phyloP scores from a whole-genome alignment of 2,797 vertebrate genomes.

The Hoplostethus atlanticus region DNA sequence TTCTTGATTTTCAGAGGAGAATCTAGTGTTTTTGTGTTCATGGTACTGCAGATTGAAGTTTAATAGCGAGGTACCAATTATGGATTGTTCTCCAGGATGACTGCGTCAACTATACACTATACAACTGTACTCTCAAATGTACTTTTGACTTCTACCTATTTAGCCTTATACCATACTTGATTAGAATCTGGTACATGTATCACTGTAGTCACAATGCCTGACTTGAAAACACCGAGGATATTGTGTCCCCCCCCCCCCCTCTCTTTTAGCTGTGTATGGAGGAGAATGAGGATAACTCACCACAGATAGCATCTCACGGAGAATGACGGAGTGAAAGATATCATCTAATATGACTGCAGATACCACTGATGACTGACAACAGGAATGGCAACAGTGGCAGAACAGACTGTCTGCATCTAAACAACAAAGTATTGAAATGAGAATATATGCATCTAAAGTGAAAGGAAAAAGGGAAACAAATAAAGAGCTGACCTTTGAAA shows the following conservation, averaged over 20 bases:
- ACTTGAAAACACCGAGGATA: constrained; percentile 7
- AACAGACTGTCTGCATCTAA: background rate
- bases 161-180: constrained; percentile 15
- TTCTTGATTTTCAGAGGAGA: background rate
- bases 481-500: constrained; percentile 3
- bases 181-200: constrained; percentile 22
- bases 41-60: background rate
- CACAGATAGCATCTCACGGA: constrained; percentile 51
- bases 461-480: constrained; percentile 14
- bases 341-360: constrained; percentile 50
- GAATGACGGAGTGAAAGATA: constrained; percentile 33
- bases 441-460: background rate
- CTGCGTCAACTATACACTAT: constrained; percentile 21
- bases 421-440: constrained; percentile 12
- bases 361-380: constrained; percentile 39
- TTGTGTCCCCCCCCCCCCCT: background rate
- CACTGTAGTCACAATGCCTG: constrained; percentile 5
- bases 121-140: background rate
- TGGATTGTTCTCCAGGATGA: constrained; percentile 14
- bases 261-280: constrained; percentile 2
- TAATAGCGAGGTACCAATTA: constrained; percentile 3
- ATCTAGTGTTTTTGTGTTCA: background rate
- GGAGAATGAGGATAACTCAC: constrained; percentile 43
- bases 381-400: constrained; percentile 13
- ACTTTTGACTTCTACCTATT: constrained; percentile 38